Base-by-base conservation (phyloP, 2,888 invertebrate species). In the Sycophila texana region DNA sequence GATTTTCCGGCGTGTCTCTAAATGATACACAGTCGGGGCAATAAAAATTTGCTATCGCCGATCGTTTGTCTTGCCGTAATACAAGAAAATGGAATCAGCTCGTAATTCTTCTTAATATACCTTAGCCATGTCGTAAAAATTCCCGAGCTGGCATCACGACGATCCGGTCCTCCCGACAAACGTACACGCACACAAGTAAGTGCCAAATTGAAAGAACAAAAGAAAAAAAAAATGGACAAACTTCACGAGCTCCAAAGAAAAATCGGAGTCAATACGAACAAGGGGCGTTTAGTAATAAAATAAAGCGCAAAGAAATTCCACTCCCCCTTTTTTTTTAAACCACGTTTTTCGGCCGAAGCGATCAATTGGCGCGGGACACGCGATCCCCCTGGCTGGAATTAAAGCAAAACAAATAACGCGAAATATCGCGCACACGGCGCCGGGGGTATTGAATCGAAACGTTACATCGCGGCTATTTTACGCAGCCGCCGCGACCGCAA, bases 341-440 rank as follows among this genome's bases (percentile, higher is more conserved):
- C n/a, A 53, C 53, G 53, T n/a, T 39, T 39, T 39, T 53, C n/a
- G n/a, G 53, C 16, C 53, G 53, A 13, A n/a, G 53, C 53, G 4
- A 68, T 75, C 39, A 75, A 61, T 68, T 57, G 66, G 1, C n/a
- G 26, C 13, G 16, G 13, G 22, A 10, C 49, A 58, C 70, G 58
- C 61, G 51, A 18, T 53, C 39, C 39, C 30, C 39, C 51, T 63
- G 51, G 26, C 5, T 20, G 13, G 65, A 74, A 79, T 79, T 65
- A 70, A 79, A 79, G 74, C 70, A 74, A 79, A 79, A 74, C 74
- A 79, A 79, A 79, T 74, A 79, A 70, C 70, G 66, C 68, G n/a
- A 66, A 77, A 77, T 77, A 66, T 77, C 66, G 55, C 61, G 53
- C 66, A n/a, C n/a, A n/a, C 53, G 18, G n/a, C 61, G 2, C 10